Evolutionary conservation across 2,113 vertebrate genomes (phyloP).

Genomic region (Alces alces): DNA sequence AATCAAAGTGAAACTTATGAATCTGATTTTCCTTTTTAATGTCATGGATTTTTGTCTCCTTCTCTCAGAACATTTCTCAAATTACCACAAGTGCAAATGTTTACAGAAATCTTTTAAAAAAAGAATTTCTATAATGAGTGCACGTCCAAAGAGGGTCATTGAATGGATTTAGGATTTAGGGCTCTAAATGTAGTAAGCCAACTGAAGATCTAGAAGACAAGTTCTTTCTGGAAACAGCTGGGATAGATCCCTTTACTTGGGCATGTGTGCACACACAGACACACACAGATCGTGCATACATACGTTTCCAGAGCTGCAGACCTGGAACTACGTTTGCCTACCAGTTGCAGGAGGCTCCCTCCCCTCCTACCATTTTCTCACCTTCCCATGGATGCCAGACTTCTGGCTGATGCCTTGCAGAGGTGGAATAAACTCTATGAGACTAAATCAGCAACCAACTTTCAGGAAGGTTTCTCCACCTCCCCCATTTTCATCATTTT

Average conservation of each 20-base stretch:
- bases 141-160: not conserved
- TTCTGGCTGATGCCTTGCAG: slow-evolving; percentile 24
- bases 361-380: slow-evolving; percentile 62
- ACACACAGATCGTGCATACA: not conserved
- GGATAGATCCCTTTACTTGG: not conserved
- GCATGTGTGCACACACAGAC: too few species aligned
- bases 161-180: not conserved
- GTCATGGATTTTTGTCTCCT: not conserved
- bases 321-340: not conserved
- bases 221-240: not conserved
- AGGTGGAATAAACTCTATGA: not conserved
- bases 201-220: not conserved
- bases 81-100: not conserved
- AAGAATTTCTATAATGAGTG: not conserved
- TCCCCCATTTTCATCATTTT: slow-evolving; percentile 48
- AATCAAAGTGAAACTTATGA: not conserved
- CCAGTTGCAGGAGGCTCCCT: slow-evolving; percentile 29
- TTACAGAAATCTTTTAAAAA: not conserved
- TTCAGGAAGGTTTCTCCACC: slow-evolving; percentile 34
- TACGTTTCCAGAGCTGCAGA: not conserved
- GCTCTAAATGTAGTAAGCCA: not conserved
- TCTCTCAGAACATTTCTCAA: not conserved
- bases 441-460: slow-evolving; percentile 55
- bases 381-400: slow-evolving; percentile 50
- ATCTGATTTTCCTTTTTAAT: not conserved